Base-by-base conservation (phyloP, 2,888 invertebrate genomes). In the Macrosiphum euphorbiae region DNA sequence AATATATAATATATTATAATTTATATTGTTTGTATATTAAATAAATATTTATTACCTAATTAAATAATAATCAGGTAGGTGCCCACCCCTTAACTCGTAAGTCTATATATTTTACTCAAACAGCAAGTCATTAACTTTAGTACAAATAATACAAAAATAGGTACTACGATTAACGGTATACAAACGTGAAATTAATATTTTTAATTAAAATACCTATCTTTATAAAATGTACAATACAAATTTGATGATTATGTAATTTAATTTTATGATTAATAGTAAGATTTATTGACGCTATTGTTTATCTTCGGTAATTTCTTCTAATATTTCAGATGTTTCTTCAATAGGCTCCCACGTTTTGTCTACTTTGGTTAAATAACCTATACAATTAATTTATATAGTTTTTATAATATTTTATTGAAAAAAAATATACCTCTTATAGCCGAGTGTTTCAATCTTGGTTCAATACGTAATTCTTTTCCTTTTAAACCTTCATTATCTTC, bases 391-490 rank as follows among this genome's bases (percentile, higher is more conserved):
- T 41, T n/a, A n/a, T 86, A 58, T 52, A 84, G 28, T 41, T 91
- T 41, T 84, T 91, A 35, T 35, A 78, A 52, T 61, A 28, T 28
- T 52, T 78, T 50, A 52, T 84, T 47, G 26, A 78, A 41, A 90
- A 90, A 91, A 55, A 44, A 90, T 35, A 87, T 67, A 94, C 94
- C 94, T 94, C 94, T 58, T 52, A 94, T 94, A 11, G 90, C n/a
- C 7, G 90, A 94, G 41, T 94, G 94, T 90, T 94, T 94, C 67
- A 94, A 85, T 94, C 94, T 90, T 41, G 94, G 90, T 4, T 94
- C 94, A 52, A 90, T 90, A 10, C 86, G 86, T 50, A 86, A 94
- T 41, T 94, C 94, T 94, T 90, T 94, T 94, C 90, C 89, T 90
- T 94, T 94, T 20, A 84, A 16, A 28, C 52, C n/a, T 52, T 94